Percentiles rank a stretch among this genome's conserved stretches.
phyloP scores from a whole-genome alignment of 2,797 vertebrate genomes.

The Thripadectes ignobilis region DNA sequence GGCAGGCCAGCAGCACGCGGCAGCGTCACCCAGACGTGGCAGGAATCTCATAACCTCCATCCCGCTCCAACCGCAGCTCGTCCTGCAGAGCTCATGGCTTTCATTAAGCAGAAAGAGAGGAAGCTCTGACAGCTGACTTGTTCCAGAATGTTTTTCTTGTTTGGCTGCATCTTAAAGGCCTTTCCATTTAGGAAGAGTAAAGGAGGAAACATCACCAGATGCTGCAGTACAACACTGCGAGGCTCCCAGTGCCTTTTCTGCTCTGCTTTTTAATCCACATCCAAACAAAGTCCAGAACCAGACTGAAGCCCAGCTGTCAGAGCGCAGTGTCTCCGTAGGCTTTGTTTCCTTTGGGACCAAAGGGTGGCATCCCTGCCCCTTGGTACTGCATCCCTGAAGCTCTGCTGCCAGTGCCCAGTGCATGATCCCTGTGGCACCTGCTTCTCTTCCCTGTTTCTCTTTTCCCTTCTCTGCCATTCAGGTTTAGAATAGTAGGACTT shows the following conservation, averaged over 20 bases:
- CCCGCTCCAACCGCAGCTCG: slow-evolving; percentile 2
- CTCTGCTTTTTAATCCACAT: not conserved
- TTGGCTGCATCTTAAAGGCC: not conserved
- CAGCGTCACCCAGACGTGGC: slow-evolving; percentile 6
- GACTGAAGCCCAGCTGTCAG: not conserved
- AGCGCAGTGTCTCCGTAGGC: not conserved
- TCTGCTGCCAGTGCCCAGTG: rapidly evolving
- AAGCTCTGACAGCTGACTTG: slow-evolving; percentile 13
- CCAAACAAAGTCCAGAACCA: not conserved
- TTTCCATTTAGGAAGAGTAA: not conserved
- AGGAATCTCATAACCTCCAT: not conserved
- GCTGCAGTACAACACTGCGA: not conserved
- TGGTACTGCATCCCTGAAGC: not conserved
- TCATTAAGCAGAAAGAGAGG: slow-evolving; percentile 50
- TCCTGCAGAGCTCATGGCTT: slow-evolving; percentile 43
- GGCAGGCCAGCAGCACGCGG: not conserved
- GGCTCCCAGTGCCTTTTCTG: not conserved
- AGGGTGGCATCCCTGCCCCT: not conserved
- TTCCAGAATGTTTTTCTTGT: slow-evolving; percentile 26
- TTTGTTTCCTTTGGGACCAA: not conserved
- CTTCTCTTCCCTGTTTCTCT: not conserved
- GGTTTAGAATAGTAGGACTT: not conserved
- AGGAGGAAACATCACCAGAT: slow-evolving; percentile 13
- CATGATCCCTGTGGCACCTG: not conserved
- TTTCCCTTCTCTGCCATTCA: not conserved